Conservation (phyloP, 1,140 invertebrate genomes). For the Heliconius himera region DNA sequence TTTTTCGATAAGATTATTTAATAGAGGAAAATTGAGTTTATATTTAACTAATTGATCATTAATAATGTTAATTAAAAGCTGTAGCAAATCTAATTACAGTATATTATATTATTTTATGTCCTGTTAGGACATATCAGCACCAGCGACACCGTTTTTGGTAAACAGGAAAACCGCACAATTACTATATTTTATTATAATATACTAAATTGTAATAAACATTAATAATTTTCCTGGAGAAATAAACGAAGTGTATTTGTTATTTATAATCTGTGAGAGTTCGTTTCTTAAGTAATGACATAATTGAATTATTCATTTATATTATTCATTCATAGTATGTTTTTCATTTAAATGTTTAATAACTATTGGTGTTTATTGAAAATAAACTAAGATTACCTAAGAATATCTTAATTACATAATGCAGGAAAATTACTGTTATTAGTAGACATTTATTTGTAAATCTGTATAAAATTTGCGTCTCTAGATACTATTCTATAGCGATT, state of each 20-base stretch:
- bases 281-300: background rate
- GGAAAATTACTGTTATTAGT: too few relatives aligned
- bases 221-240: constrained; percentile 19
- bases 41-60: constrained; percentile 28
- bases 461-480: too few relatives aligned
- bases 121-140: background rate
- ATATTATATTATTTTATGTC: constrained; percentile 25
- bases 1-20: constrained; percentile 10
- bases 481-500: too few relatives aligned
- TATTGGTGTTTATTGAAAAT: too few relatives aligned
- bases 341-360: background rate
- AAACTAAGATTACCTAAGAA: too few relatives aligned
- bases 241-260: background rate
- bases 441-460: too few relatives aligned
- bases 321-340: background rate
- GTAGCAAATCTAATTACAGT: constrained; percentile 23
- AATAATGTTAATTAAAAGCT: constrained; percentile 32
- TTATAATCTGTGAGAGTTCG: background rate
- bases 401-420: too few relatives aligned
- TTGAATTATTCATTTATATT: background rate
- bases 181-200: constrained; percentile 26
- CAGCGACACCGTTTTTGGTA: constrained; percentile 20
- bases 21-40: constrained; percentile 27
- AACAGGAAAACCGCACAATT: constrained; percentile 38
- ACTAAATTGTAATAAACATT: constrained; percentile 4